These are phyloP conservation scores for Crotalus viridis DNA, from an alignment of 2,113 vertebrate species.

Conservation along the genomic window DNA sequence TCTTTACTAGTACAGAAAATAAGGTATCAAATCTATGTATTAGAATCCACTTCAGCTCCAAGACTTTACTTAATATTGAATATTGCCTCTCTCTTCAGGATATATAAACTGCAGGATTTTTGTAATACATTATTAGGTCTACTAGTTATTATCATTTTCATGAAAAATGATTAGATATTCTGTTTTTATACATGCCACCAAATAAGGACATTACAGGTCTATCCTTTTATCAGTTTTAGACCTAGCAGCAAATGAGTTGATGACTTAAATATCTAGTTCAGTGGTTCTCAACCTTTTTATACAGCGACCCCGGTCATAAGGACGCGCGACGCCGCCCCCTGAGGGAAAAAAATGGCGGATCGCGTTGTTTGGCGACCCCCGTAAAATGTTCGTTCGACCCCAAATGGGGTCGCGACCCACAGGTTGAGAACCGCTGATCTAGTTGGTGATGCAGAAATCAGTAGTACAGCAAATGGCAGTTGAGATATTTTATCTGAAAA, in stretches of 20 bases:
- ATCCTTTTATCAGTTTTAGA: background rate
- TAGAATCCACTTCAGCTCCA: background rate
- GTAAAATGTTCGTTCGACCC: too few relatives aligned
- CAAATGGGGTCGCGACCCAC: too few relatives aligned
- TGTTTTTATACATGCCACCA: background rate
- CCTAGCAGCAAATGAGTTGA: background rate
- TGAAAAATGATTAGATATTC: constrained; percentile 2
- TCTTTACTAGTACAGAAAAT: background rate
- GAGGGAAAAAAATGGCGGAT: too few relatives aligned
- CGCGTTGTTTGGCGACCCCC: too few relatives aligned
- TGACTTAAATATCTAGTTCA: background rate
- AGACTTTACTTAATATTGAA: background rate
- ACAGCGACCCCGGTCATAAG: too few relatives aligned
- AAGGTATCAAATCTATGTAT: background rate
- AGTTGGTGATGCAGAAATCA: background rate
- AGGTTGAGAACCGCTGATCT: background rate
- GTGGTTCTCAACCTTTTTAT: too few relatives aligned
- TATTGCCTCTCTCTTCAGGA: constrained; percentile 6
- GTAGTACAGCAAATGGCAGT: background rate
- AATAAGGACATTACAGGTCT: background rate
- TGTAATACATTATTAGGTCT: constrained; percentile 8
- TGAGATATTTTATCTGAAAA: background rate
- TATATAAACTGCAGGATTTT: constrained; percentile 18
- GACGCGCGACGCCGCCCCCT: too few relatives aligned
- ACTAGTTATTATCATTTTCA: background rate